These are phyloP conservation scores for Diplodus puntazzo DNA, from an alignment of 2,797 vertebrate genomes.

Conservation along the genomic window DNA sequence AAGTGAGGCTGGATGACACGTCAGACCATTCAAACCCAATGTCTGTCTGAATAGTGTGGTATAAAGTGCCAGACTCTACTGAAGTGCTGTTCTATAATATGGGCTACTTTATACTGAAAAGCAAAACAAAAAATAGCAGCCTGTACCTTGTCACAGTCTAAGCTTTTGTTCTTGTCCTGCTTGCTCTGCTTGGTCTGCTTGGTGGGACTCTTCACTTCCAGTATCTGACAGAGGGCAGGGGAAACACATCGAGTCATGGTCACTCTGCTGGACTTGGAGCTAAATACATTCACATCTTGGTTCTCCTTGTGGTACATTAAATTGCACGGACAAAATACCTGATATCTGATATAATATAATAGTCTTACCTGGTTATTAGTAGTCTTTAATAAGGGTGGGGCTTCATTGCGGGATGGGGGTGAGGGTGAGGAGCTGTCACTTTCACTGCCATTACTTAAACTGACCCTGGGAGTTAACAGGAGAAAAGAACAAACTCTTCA, in stretches of 20 bases:
- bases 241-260: background rate
- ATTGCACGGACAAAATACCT: background rate
- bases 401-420: conserved; percentile 84
- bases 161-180: conserved; percentile 93
- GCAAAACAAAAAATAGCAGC: background rate
- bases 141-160: conserved; percentile 96
- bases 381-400: conserved; percentile 90
- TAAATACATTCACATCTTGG: background rate
- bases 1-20: too few relatives aligned
- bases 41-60: too few relatives aligned
- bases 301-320: background rate
- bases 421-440: conserved; percentile 93
- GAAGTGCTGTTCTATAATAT: too few relatives aligned
- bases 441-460: conserved; percentile 95
- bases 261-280: background rate
- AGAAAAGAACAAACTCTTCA: background rate
- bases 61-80: too few relatives aligned
- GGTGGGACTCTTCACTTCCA: conserved; percentile 94
- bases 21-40: too few relatives aligned
- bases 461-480: conserved; percentile 85
- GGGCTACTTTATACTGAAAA: background rate
- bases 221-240: conserved; percentile 83
- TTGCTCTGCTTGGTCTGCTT: conserved; percentile 94
- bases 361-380: conserved; percentile 91
- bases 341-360: background rate